Percentiles rank a stretch among this genome's conserved stretches.
Evolutionary conservation across 2,797 vertebrate species (phyloP).

Genomic region (Anguilla megastoma): DNA sequence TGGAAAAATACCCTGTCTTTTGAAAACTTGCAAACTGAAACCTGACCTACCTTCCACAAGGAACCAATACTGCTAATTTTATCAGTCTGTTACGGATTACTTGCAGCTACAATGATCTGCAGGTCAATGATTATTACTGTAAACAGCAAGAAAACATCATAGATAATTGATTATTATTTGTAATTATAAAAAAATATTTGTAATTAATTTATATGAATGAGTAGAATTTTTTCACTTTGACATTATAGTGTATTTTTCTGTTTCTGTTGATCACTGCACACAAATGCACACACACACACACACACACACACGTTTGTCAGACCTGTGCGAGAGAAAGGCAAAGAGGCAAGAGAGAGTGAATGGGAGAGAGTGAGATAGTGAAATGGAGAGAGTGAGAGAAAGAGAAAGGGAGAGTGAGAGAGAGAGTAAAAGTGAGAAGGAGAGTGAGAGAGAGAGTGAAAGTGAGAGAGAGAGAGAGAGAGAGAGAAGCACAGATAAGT

Average conservation of each 20-base stretch:
- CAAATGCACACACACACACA: not conserved
- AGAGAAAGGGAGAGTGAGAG: not conserved
- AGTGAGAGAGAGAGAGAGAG: not conserved
- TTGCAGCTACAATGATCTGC: not conserved
- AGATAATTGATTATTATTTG: not conserved
- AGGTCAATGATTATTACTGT: not conserved
- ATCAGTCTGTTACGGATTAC: not conserved
- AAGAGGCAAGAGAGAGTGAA: not conserved
- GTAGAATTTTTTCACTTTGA: too few relatives aligned
- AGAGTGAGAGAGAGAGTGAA: not conserved
- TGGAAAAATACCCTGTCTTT: not conserved
- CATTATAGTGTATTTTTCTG: too few relatives aligned
- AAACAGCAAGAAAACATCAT: not conserved
- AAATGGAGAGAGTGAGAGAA: not conserved
- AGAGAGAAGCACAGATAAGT: not conserved
- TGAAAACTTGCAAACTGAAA: conserved; percentile 17
- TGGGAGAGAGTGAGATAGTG: not conserved
- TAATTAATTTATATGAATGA: too few relatives aligned
- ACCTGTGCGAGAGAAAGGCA: not conserved
- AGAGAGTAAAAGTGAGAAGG: not conserved
- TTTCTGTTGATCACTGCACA: too few relatives aligned
- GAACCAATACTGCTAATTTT: not conserved
- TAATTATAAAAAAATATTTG: not conserved
- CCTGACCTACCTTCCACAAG: not conserved
- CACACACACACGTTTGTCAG: not conserved